Evolutionary conservation across 2,113 vertebrate genomes (phyloP), one percentile per base, ranked within the genome.

Genomic region (Corydoras sp.): DNA sequence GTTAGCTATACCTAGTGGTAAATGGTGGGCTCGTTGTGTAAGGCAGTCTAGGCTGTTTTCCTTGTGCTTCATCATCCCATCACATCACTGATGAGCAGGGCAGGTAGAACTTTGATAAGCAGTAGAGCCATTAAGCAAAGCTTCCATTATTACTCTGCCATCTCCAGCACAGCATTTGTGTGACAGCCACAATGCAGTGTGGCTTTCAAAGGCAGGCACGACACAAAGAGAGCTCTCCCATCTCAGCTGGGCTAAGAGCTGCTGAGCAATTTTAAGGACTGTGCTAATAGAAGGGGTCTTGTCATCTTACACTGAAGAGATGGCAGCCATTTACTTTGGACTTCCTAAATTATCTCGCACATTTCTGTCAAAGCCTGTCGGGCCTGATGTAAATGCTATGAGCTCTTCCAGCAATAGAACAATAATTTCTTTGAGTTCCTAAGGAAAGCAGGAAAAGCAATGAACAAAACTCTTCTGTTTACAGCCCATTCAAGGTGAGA

Each of bases 281-380:
- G 71, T 58, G 56, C 59, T 79, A 71, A 79, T 79, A 71, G 74
- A 67, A 73, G 59, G 71, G 68, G 15, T 78, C 73, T 75, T 78
- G 76, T 78, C 72, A 78, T 78, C 65, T 65, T 53, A 59, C 73
- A 68, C 63, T 71, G 65, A 74, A 74, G 54, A 78, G 74, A 73
- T 76, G 73, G 66, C 68, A 78, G 72, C 68, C 63, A 71, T 78
- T 78, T 78, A 74, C 76, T 66, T 30, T 24, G 60, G 76, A 51
- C 71, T 76, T 69, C 55, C 48, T 79, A 76, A 70, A 79, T 68
- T 67, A 68, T 53, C 71, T 58, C 18, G 51, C 43, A 62, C 24
- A 12, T 63, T 73, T 73, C 62, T 51, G 61, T 63, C 66, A 68
- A 62, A 62, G 78, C 43, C 71, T 76, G 71, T 74, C 71, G 76